Percentiles rank a stretch among this genome's conserved stretches.
Conservation (phyloP, 2,113 vertebrate species). For the Otus sunia region DNA sequence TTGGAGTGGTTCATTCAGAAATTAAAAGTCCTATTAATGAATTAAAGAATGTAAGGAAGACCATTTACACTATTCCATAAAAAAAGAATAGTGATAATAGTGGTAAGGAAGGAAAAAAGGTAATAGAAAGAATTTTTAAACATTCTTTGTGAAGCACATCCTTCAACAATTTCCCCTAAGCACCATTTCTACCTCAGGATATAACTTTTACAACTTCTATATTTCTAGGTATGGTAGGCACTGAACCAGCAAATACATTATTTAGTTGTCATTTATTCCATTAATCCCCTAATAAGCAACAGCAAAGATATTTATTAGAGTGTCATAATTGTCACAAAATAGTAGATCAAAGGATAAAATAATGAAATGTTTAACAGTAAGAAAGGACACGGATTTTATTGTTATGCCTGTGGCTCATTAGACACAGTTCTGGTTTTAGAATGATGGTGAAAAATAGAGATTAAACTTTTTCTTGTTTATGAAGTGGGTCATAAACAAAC, state of each 20-base stretch:
- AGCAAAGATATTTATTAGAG: not conserved
- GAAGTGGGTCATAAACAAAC: not conserved
- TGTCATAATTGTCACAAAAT: not conserved
- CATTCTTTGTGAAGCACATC: not conserved
- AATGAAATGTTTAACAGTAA: not conserved
- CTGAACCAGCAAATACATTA: not conserved
- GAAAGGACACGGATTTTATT: not conserved
- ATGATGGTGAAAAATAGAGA: not conserved
- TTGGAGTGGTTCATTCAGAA: not conserved
- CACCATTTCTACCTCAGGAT: not conserved
- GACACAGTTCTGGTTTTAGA: not conserved
- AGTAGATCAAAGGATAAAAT: not conserved
- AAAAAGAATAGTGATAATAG: not conserved
- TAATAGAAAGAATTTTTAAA: not conserved
- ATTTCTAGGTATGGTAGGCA: not conserved
- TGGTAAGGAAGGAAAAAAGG: not conserved
- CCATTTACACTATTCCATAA: not conserved
- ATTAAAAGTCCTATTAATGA: not conserved
- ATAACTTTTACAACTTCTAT: not conserved
- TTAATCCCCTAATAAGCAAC: not conserved
- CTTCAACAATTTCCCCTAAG: not conserved
- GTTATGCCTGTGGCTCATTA: not conserved
- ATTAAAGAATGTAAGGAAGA: not conserved
- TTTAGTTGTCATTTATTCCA: not conserved
- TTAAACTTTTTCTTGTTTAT: not conserved